phyloP scores from a whole-genome alignment of 2,888 invertebrate species.

The Macrophya annulata region DNA sequence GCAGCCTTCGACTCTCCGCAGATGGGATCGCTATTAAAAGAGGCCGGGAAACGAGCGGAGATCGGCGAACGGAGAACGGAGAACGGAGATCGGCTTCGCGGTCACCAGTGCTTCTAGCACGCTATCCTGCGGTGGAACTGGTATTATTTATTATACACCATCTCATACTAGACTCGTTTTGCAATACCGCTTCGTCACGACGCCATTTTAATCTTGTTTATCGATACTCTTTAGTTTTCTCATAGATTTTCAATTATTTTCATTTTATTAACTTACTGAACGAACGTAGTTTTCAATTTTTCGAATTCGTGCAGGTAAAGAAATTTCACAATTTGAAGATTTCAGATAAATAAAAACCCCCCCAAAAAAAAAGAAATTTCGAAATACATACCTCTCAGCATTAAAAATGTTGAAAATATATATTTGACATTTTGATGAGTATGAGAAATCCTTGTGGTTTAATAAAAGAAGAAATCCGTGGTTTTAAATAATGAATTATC shows the following conservation, averaged over 20 bases:
- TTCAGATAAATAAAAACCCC: no score
- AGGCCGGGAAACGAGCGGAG: conserved; percentile 27
- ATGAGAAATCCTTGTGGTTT: conserved; percentile 10
- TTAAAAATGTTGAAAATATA: background rate
- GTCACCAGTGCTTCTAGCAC: conserved; percentile 33
- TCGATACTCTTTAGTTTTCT: background rate
- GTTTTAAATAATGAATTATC: conserved; percentile 29
- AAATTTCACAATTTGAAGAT: background rate
- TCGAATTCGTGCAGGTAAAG: background rate
- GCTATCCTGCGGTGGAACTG: conserved; percentile 14
- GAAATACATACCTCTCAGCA: background rate
- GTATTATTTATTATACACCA: conserved; percentile 35
- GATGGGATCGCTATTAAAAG: conserved; percentile 50
- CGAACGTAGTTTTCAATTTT: background rate
- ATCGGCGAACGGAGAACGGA: conserved; percentile 17
- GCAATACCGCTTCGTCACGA: conserved; percentile 33
- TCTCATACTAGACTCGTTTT: conserved; percentile 18
- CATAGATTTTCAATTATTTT: background rate
- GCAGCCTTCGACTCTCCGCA: conserved; percentile 48
- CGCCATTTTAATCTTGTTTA: conserved; percentile 42
- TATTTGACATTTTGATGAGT: background rate
- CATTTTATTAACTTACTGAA: background rate
- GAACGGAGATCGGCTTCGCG: conserved; percentile 49
- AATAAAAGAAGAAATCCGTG: background rate
- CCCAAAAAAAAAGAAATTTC: background rate